Evolutionary conservation across 2,797 vertebrate species (phyloP).

Genomic region (Telmatherina bonti): DNA sequence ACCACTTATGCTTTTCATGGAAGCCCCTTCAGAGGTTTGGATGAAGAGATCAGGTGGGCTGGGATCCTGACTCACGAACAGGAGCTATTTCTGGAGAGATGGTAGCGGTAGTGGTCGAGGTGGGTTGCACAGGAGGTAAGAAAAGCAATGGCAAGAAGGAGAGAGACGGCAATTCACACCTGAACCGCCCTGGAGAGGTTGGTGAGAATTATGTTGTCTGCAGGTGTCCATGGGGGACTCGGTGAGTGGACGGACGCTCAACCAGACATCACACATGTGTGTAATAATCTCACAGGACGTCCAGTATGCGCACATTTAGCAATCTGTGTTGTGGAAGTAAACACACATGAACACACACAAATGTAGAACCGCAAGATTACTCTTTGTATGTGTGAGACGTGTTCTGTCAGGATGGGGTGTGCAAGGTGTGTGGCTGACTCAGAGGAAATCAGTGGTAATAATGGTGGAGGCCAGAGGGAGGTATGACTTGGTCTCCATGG

Average conservation of each 20-base stretch:
- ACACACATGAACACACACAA: conserved; percentile 39
- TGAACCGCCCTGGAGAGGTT: conserved; percentile 42
- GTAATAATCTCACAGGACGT: conserved; percentile 70
- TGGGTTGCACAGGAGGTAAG: conserved; percentile 4
- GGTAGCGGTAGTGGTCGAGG: neutral
- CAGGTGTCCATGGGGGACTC: conserved; percentile 51
- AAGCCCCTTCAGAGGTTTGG: conserved; percentile 28
- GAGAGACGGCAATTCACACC: conserved; percentile 77
- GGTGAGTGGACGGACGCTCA: conserved; percentile 28
- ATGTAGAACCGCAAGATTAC: conserved; percentile 38
- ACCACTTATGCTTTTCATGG: conserved; percentile 8
- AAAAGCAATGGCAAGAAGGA: conserved; percentile 17
- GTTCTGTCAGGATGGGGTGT: conserved; percentile 55
- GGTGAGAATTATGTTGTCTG: conserved; percentile 77
- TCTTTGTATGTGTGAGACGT: conserved; percentile 52
- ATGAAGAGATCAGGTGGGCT: conserved; percentile 21
- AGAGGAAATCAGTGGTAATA: conserved; percentile 66
- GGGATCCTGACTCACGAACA: conserved; percentile 49
- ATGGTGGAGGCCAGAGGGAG: conserved; percentile 23
- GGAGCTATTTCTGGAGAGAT: conserved; percentile 64
- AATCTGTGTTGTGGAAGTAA: conserved; percentile 44
- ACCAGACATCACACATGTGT: conserved; percentile 67
- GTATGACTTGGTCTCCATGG: conserved; percentile 49
- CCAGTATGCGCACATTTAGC: conserved; percentile 48
- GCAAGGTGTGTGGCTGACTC: conserved; percentile 61